Evolutionary conservation across 2,888 invertebrate genomes (phyloP).

Genomic region (Chrysomela aeneicollis): DNA sequence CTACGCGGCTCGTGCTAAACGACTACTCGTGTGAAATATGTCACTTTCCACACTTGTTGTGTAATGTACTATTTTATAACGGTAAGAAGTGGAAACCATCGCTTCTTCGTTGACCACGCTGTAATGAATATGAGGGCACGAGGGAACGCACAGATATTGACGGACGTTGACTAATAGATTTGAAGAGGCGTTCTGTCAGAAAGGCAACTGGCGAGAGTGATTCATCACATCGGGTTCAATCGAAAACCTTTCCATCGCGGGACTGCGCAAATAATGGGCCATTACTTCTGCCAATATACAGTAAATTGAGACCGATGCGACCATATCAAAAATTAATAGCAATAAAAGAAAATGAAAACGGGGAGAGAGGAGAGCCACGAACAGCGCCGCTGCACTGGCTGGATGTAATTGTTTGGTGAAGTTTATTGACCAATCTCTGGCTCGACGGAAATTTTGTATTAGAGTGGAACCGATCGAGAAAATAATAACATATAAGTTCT

Average conservation of each 20-base stretch:
- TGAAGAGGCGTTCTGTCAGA: not conserved
- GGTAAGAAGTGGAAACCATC: too few species aligned
- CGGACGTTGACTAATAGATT: not conserved
- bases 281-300: slow-evolving; percentile 17
- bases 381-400: not conserved
- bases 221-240: not conserved
- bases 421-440: slow-evolving; percentile 1
- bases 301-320: slow-evolving; percentile 21
- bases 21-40: too few species aligned
- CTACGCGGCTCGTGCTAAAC: too few species aligned
- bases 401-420: slow-evolving; percentile 5
- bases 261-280: not conserved
- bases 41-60: too few species aligned
- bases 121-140: not conserved
- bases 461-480: not conserved
- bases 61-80: too few species aligned
- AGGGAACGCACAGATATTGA: not conserved
- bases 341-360: slow-evolving; percentile 26
- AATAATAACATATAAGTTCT: not conserved
- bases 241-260: not conserved
- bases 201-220: slow-evolving; percentile 3
- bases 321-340: slow-evolving; percentile 26
- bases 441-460: not conserved
- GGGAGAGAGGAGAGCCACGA: slow-evolving; percentile 7
- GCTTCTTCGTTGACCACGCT: not conserved